phyloP scores from a whole-genome alignment of 1,140 invertebrate species.

The Cydia amplana region DNA sequence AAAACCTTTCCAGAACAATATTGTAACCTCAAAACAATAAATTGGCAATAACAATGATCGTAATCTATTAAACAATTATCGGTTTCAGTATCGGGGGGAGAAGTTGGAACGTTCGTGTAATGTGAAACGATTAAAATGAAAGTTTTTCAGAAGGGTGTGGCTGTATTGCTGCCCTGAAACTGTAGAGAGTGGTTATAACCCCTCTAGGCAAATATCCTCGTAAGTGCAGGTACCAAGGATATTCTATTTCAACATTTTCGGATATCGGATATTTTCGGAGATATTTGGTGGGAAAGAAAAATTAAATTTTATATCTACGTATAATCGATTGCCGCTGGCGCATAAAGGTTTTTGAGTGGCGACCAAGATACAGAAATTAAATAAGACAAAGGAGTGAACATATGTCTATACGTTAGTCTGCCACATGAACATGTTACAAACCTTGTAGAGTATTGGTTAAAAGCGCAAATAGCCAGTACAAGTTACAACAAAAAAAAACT shows the following conservation, averaged over 20 bases:
- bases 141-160: slow-evolving; percentile 75
- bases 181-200: slow-evolving; percentile 56
- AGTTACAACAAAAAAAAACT: background rate
- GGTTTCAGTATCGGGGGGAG: slow-evolving; percentile 22
- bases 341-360: too few relatives aligned
- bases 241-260: too few relatives aligned
- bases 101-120: slow-evolving; percentile 73
- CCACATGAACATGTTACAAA: too few relatives aligned
- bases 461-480: background rate
- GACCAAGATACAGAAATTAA: too few relatives aligned
- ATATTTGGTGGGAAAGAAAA: too few relatives aligned
- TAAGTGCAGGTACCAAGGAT: background rate
- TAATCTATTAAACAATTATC: slow-evolving; percentile 28
- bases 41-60: slow-evolving; percentile 56
- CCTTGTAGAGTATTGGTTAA: too few relatives aligned
- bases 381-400: too few relatives aligned
- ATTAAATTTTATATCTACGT: too few relatives aligned
- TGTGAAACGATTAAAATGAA: slow-evolving; percentile 74
- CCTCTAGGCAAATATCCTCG: background rate
- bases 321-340: too few relatives aligned
- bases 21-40: background rate
- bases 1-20: background rate
- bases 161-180: slow-evolving; percentile 37
- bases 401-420: too few relatives aligned
- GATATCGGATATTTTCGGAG: too few relatives aligned